These are phyloP conservation scores for Cuculus canorus DNA, from an alignment of 2,797 vertebrate genomes.

Conservation along the genomic window DNA sequence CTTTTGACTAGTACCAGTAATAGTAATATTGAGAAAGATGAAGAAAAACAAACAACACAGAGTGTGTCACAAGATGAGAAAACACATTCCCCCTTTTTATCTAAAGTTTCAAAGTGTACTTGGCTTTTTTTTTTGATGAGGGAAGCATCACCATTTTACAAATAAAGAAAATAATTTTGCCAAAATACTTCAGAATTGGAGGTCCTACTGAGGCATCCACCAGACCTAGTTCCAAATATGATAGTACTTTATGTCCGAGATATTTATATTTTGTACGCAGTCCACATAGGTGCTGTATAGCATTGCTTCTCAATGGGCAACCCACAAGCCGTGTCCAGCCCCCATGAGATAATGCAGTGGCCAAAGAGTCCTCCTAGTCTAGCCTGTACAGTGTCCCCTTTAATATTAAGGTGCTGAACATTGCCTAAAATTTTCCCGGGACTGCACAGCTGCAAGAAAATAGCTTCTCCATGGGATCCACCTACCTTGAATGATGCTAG, in stretches of 20 bases:
- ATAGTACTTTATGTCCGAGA: background rate
- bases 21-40: background rate
- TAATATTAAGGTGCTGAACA: background rate
- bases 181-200: background rate
- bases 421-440: background rate
- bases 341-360: fast-evolving
- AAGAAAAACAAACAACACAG: background rate
- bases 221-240: background rate
- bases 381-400: background rate
- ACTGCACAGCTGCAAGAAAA: background rate
- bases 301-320: background rate
- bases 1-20: background rate
- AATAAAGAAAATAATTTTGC: background rate
- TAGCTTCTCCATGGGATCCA: background rate
- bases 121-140: background rate
- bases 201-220: background rate
- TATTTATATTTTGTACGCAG: fast-evolving
- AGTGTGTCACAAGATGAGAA: background rate
- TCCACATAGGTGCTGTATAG: no score
- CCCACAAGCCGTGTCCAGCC: background rate
- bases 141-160: background rate
- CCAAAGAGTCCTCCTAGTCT: background rate
- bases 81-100: background rate
- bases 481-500: background rate
- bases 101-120: background rate